Base-by-base conservation (phyloP, 1,140 invertebrate genomes). In the Trichonephila clavata region DNA sequence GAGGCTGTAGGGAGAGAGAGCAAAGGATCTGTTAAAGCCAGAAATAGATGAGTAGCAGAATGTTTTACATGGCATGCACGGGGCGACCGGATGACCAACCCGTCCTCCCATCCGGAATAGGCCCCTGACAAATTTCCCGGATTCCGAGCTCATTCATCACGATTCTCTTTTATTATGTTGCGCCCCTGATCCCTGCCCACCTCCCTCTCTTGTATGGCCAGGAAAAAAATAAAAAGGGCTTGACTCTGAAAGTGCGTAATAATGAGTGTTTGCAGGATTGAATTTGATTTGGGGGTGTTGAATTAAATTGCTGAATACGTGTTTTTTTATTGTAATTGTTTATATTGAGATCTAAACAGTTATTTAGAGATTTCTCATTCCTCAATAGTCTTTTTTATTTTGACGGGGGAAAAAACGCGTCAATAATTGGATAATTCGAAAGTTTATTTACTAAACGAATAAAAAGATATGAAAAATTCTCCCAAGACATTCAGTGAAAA, bases 21-120 rank as follows among this genome's bases (percentile, higher is more conserved):
- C 77, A 68, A 77, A 80, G 80, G 90, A 91, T 91, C 60, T 65
- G 59, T 57, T 92, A 86, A 92, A 92, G 90, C 90, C 60, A 86
- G 81, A 86, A 77, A 92, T 92, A 60, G 90, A 92, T 92, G 90
- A 92, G 80, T 71, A 83, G 83, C 81, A 92, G 83, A 86, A 92
- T 92, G 90, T 92, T 92, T 92, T 92, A 92, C 90, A 92, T 92
- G 90, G 90, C 77, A 81, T 91, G 90, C 77, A 91, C 80, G 88
- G 57, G 90, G 43, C 89, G 89, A 60, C 90, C 81, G 90, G 90
- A 92, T 92, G 90, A 92, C 90, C 90, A 86, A 80, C 87, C 87
- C 83, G 83, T 86, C 83, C 59, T 86, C 83, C 87, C 50, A 90
- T 90, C 87, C 87, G 68, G 71, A 81, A 65, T 81, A 59, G 61